A percentile compares a stretch with the other conserved stretches of the same genome.
Evolutionary conservation across 2,888 invertebrate species (phyloP).

Genomic region (Agonopterix heracliana): DNA sequence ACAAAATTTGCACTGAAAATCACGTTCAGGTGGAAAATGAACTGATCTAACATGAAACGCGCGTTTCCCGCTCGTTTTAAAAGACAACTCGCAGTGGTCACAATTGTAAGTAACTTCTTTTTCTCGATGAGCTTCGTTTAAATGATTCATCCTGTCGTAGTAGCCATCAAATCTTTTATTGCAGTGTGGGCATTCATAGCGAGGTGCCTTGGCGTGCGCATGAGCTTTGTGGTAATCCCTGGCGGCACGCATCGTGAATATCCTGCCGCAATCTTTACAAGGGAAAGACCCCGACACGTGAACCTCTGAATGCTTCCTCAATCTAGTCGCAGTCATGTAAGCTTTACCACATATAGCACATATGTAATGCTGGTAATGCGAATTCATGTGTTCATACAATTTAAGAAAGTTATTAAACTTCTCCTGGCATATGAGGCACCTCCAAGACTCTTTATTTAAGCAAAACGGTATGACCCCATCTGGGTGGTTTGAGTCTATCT

Average conservation of each 20-base stretch:
- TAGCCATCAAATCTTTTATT: constrained; percentile 54
- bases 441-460: constrained; percentile 56
- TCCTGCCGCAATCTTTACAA: constrained; percentile 51
- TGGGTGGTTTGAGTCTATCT: constrained; percentile 44
- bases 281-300: constrained; percentile 59
- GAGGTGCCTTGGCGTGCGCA: constrained; percentile 50
- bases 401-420: constrained; percentile 61
- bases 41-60: constrained; percentile 48
- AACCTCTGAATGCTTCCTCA: constrained; percentile 62
- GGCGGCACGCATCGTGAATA: constrained; percentile 53
- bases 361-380: constrained; percentile 64
- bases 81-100: constrained; percentile 48
- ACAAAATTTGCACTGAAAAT: constrained; percentile 47
- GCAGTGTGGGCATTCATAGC: constrained; percentile 64
- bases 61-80: constrained; percentile 59
- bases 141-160: constrained; percentile 57
- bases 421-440: constrained; percentile 49
- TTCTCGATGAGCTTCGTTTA: constrained; percentile 55
- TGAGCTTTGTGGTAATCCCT: constrained; percentile 58
- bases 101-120: constrained; percentile 54
- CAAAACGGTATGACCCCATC: constrained; percentile 60
- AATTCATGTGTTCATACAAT: constrained; percentile 65
- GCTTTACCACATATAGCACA: constrained; percentile 65
- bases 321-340: constrained; percentile 57
- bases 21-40: constrained; percentile 50